Base-by-base conservation (phyloP, 2,888 invertebrate species). In the Amphipoea lucens region DNA sequence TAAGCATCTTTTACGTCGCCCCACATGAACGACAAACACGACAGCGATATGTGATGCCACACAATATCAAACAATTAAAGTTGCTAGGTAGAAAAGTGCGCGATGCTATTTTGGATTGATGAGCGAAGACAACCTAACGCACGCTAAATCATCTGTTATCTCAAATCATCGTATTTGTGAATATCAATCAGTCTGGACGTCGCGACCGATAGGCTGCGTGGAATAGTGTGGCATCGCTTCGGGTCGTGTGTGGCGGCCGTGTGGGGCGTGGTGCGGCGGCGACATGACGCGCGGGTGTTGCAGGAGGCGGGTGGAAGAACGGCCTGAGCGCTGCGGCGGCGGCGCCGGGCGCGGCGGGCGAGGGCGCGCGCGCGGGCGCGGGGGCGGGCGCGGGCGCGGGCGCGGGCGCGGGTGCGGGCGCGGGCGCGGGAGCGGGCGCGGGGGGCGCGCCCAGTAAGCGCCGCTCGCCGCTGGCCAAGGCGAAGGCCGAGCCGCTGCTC, bases 401-500 rank as follows among this genome's bases (percentile, higher is more conserved):
- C 76, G 57, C 81, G 69, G 74, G 93, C 92, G 92, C 82, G 73
- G 73, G 93, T 92, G 87, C 76, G 72, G 85, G 81, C 42, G 81
- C 82, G 78, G 84, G 86, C 42, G 87, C 79, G 78, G 87, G 84
- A 51, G 86, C n/a, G 73, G n/a, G 17, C 23, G 54, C 83, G 70
- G 84, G 84, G 70, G 84, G 84, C 48, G 88, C 84, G 80, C 85
- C 85, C 63, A 83, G 77, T 93, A 94, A 94, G 93, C 93, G 93
- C 70, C 94, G 95, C 90, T 93, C 94, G 84, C 92, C 92, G 87
- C 97, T 96, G 91, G 95, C 95, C 92, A 97, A 97, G 95, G 96
- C 97, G 89, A 97, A 97, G 93, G 85, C 90, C 89, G 97, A 97
- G 95, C 96, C 97, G 93, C 96, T 98, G 95, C 97, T 98, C 89